Conservation (phyloP, 2,113 vertebrate species). For the Hypanus sabinus region DNA sequence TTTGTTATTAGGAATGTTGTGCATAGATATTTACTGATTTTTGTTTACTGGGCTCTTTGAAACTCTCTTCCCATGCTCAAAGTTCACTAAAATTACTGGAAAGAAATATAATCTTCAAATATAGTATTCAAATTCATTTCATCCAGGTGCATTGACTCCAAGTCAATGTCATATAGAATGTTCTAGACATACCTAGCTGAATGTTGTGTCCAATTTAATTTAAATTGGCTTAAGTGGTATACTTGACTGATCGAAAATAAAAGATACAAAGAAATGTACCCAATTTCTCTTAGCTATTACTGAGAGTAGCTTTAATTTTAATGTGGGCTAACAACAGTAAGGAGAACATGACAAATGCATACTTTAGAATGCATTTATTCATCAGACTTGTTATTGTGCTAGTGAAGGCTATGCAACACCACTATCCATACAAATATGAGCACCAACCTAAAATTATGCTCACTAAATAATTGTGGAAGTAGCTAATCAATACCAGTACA, state of each 20-base stretch:
- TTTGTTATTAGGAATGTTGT: background rate
- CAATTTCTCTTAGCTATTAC: background rate
- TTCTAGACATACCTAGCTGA: background rate
- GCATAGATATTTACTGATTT: background rate
- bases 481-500: background rate
- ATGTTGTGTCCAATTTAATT: background rate
- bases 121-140: background rate
- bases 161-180: background rate
- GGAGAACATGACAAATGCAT: too few relatives aligned
- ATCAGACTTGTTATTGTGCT: background rate
- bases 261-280: background rate
- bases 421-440: background rate
- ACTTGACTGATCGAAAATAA: background rate
- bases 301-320: background rate
- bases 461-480: background rate
- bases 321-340: background rate
- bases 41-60: background rate
- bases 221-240: background rate
- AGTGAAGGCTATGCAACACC: background rate
- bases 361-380: background rate
- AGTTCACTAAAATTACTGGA: background rate
- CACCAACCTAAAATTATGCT: background rate
- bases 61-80: background rate
- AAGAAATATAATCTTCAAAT: background rate
- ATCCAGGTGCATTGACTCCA: background rate